These are phyloP conservation scores for Strongylocentrotus purpuratus DNA, from an alignment of 35 echinoderm and acorn worm genomes.

Conservation along the genomic window DNA sequence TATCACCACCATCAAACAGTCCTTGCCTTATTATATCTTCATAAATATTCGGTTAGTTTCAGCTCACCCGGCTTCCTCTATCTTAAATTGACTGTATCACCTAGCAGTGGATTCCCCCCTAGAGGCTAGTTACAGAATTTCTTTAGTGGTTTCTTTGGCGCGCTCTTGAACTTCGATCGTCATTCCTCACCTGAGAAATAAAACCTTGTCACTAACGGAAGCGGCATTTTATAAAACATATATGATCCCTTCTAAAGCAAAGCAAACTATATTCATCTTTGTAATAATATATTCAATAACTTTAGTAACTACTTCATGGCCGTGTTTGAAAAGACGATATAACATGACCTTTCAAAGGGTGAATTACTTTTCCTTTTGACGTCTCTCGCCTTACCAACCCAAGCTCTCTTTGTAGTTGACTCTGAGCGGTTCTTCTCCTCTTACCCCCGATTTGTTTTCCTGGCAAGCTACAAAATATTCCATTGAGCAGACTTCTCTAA, in stretches of 20 bases:
- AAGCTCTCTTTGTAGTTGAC: neutral
- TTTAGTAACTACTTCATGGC: neutral
- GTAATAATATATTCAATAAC: neutral
- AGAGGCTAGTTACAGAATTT: constrained; percentile 11
- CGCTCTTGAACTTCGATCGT: neutral
- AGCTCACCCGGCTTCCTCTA: neutral
- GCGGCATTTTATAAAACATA: neutral
- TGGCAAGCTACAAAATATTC: constrained; percentile 11
- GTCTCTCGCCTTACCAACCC: neutral
- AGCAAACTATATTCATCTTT: neutral
- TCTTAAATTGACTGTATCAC: constrained; percentile 4
- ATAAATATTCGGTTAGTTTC: constrained; percentile 48
- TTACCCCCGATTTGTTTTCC: neutral
- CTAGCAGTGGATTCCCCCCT: neutral
- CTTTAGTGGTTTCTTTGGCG: neutral
- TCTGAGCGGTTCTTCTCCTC: neutral
- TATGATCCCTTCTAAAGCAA: neutral
- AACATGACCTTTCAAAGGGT: neutral
- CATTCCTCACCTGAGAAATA: neutral
- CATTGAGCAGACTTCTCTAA: constrained; percentile 1
- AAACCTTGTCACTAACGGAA: neutral
- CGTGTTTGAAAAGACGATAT: neutral
- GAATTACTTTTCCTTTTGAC: neutral
- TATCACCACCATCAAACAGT: constrained; percentile 15
- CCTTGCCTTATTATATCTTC: constrained; percentile 37